A percentile compares a stretch with the other conserved stretches of the same genome.
Conservation (phyloP, 1,140 invertebrate species). For the Fragariocoptes setiger region DNA sequence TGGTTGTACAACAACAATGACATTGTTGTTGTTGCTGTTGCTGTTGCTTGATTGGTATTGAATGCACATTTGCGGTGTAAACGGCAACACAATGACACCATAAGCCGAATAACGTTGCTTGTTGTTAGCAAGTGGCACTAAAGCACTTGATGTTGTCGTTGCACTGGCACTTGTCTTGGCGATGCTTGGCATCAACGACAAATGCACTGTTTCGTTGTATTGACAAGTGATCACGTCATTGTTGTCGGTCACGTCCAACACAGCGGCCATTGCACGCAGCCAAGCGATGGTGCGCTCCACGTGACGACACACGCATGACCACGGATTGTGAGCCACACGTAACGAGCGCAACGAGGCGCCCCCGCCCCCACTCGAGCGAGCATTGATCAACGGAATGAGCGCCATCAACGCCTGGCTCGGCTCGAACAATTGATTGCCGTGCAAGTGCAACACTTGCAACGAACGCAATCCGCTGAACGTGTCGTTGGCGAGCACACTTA, state of each 20-base stretch:
- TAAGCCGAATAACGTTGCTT: too few relatives aligned
- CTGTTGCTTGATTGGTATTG: too few relatives aligned
- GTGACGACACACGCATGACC: constrained; percentile 20
- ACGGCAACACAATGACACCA: too few relatives aligned
- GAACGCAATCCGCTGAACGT: constrained; percentile 31
- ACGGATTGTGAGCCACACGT: constrained; percentile 16
- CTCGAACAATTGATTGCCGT: constrained; percentile 30
- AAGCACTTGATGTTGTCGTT: too few relatives aligned
- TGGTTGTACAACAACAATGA: too few relatives aligned
- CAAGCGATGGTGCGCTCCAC: constrained; percentile 15
- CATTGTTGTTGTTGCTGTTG: too few relatives aligned
- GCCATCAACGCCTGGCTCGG: not conserved
- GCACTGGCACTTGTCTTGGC: too few relatives aligned
- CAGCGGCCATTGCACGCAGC: constrained; percentile 12
- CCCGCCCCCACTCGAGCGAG: too few relatives aligned
- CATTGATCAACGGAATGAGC: too few relatives aligned
- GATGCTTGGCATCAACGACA: constrained; percentile 5
- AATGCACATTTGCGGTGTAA: too few relatives aligned
- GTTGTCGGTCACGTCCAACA: not conserved
- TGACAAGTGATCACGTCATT: constrained; percentile 10
- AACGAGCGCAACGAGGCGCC: too few relatives aligned
- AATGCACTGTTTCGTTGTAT: constrained; percentile 10
- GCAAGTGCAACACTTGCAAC: constrained; percentile 43
- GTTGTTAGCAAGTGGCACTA: too few relatives aligned
- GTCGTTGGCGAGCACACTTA: constrained; percentile 45